Conservation (phyloP, 2,888 invertebrate species). For the Drosophila percnosoma region DNA sequence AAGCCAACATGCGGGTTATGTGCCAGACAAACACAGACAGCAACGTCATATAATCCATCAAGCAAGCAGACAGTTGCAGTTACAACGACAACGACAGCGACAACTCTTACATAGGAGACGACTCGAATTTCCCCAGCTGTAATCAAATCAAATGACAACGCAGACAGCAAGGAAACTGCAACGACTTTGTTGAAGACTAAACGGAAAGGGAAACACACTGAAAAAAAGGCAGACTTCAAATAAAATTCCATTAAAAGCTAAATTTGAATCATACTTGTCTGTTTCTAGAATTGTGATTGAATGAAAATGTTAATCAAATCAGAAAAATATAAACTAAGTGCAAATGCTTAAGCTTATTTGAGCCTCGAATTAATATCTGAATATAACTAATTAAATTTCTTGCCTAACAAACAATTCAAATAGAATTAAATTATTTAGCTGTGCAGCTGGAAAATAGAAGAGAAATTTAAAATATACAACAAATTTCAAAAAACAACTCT, state of each 20-base stretch:
- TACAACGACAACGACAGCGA: constrained; percentile 20
- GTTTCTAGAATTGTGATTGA: neutral
- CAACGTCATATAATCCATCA: constrained; percentile 72
- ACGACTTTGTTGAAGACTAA: constrained; percentile 44
- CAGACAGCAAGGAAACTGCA: constrained; percentile 56
- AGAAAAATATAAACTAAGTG: neutral
- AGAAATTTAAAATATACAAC: neutral
- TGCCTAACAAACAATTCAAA: neutral
- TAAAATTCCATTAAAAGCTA: neutral
- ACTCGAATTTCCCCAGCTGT: constrained; percentile 64
- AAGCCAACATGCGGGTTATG: constrained; percentile 63
- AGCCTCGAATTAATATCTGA: neutral
- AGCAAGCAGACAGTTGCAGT: constrained; percentile 63
- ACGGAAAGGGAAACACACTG: constrained; percentile 44
- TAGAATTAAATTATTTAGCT: neutral
- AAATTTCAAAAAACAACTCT: neutral
- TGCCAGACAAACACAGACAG: constrained; percentile 28
- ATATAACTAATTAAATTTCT: neutral
- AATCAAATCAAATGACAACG: constrained; percentile 75
- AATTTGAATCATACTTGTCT: neutral
- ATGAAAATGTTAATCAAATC: neutral
- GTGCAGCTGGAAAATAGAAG: neutral
- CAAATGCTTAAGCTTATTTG: neutral
- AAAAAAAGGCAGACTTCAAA: neutral
- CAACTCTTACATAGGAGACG: constrained; percentile 31